Evolutionary conservation across 2,888 invertebrate species (phyloP).

Genomic region (Timema podura): DNA sequence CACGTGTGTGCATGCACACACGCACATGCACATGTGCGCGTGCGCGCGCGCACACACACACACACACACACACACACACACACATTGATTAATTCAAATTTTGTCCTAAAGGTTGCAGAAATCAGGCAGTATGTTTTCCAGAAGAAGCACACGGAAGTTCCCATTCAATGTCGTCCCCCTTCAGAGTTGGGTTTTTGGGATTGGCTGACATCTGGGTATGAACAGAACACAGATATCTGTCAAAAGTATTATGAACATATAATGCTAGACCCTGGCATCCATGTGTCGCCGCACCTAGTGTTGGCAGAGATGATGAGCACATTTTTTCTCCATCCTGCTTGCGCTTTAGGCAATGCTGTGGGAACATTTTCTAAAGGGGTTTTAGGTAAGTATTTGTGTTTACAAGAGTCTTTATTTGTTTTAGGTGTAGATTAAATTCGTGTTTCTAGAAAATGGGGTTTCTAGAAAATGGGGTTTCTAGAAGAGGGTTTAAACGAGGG

Average conservation of each 20-base stretch:
- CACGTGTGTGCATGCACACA: neutral
- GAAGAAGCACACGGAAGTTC: neutral
- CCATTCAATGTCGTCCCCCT: neutral
- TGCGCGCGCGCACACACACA: neutral
- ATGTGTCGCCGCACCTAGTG: neutral
- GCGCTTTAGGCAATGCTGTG: neutral
- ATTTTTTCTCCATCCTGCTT: neutral
- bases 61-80: neutral
- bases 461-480: no score
- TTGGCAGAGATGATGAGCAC: neutral
- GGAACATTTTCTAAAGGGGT: neutral
- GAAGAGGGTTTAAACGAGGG: no score
- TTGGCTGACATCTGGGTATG: neutral
- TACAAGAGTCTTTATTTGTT: no score
- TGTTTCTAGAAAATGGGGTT: no score
- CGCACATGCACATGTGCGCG: no score
- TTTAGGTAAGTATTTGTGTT: neutral
- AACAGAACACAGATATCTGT: neutral
- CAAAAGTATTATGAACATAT: slow-evolving; percentile 1
- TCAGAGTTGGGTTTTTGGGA: neutral
- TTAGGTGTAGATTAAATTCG: no score
- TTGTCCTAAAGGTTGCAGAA: neutral
- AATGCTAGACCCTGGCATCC: neutral
- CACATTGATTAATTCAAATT: neutral
- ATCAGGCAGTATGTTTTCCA: slow-evolving; percentile 4